phyloP scores from a whole-genome alignment of 2,888 invertebrate genomes.

The Himalopsyche kuldschensis region DNA sequence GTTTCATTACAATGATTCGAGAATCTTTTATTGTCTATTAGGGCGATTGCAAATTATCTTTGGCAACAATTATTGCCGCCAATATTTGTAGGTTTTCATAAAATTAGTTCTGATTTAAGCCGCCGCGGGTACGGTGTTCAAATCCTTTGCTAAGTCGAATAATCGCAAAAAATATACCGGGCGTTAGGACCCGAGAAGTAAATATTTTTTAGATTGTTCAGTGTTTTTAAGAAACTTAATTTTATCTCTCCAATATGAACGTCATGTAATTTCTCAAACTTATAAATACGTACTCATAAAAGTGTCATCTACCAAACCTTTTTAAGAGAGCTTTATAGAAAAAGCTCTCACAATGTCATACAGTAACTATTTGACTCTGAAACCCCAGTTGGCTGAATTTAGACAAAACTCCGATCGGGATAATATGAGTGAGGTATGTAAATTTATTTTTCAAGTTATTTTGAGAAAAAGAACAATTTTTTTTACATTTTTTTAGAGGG shows the following conservation, averaged over 20 bases:
- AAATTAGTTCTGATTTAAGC: constrained; percentile 23
- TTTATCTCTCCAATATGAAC: background rate
- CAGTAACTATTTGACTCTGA: constrained; percentile 44
- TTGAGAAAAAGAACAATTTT: too few species aligned
- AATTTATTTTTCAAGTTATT: background rate
- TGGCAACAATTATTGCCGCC: background rate
- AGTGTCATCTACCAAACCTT: background rate
- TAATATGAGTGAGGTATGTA: constrained; percentile 54
- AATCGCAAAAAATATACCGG: background rate
- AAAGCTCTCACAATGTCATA: constrained; percentile 37
- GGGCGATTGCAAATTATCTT: background rate
- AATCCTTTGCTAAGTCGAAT: constrained; percentile 20
- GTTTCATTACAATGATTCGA: background rate
- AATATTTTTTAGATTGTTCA: background rate
- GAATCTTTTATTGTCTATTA: background rate
- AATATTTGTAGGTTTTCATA: background rate
- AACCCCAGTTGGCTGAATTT: constrained; percentile 57
- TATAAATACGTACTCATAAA: background rate
- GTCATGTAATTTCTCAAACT: background rate
- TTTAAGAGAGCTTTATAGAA: background rate
- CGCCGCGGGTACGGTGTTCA: constrained; percentile 26
- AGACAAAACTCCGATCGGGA: constrained; percentile 56
- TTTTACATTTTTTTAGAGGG: background rate
- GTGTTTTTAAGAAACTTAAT: background rate
- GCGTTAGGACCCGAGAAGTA: constrained; percentile 1